phyloP scores from a whole-genome alignment of 2,797 vertebrate species.

The Poecilia wingei region DNA sequence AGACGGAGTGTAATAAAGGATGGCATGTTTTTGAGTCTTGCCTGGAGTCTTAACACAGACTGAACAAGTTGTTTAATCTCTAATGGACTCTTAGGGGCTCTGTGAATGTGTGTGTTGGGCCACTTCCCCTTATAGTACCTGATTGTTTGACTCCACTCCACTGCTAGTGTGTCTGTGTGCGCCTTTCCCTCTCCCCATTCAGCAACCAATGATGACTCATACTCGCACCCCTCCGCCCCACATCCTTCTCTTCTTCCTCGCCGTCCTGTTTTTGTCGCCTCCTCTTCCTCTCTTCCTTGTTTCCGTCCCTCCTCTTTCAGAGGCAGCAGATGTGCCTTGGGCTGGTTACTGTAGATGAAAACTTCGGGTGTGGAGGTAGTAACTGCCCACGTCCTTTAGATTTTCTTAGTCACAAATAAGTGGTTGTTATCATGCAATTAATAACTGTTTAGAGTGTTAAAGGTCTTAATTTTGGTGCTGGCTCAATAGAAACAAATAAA shows the following conservation, averaged over 20 bases:
- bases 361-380: neutral
- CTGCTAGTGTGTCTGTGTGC: slow-evolving; percentile 42
- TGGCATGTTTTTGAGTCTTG: slow-evolving; percentile 35
- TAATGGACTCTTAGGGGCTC: slow-evolving; percentile 44
- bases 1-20: neutral
- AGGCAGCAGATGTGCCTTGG: slow-evolving; percentile 24
- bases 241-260: slow-evolving; percentile 12
- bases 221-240: neutral
- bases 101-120: slow-evolving; percentile 8
- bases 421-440: neutral
- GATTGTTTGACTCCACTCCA: slow-evolving; percentile 54
- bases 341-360: slow-evolving; percentile 9
- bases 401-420: slow-evolving; percentile 6
- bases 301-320: neutral
- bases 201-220: slow-evolving; percentile 62
- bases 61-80: slow-evolving; percentile 55
- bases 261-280: neutral
- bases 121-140: slow-evolving; percentile 41
- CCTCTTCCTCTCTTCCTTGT: slow-evolving; percentile 6
- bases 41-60: slow-evolving; percentile 40
- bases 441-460: slow-evolving; percentile 1
- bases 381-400: neutral
- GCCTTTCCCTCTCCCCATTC: slow-evolving; percentile 19
- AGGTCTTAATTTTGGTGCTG: neutral
- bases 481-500: neutral